Evolutionary conservation across 2,797 vertebrate genomes (phyloP).

Genomic region (Esox masquinongy): DNA sequence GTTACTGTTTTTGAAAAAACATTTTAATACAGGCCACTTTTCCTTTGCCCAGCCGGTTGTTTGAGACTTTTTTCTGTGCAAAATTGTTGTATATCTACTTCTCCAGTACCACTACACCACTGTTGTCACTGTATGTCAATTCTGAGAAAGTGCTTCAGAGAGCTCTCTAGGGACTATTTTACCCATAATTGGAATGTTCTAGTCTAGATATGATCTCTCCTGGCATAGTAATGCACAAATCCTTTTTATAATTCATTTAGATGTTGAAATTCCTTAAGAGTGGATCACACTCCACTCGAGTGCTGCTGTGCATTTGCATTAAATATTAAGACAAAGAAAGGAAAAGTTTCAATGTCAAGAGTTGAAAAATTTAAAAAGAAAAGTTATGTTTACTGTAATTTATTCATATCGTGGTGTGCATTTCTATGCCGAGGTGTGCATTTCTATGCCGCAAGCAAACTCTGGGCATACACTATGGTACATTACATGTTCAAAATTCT

Average conservation of each 20-base stretch:
- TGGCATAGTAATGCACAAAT: constrained; percentile 17
- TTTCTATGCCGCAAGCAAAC: not conserved
- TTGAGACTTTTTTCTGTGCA: no score
- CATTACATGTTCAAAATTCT: no score
- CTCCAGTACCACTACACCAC: no score
- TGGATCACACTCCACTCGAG: not conserved
- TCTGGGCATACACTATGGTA: not conserved
- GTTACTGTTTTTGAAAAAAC: no score
- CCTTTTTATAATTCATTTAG: constrained; percentile 20
- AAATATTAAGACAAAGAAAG: constrained; percentile 5
- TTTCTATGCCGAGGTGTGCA: not conserved
- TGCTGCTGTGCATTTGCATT: constrained; percentile 11
- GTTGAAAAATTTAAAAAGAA: not conserved
- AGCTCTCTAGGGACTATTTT: constrained; percentile 16
- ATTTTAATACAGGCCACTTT: no score
- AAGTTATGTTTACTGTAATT: constrained; percentile 1
- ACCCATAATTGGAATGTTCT: constrained; percentile 13
- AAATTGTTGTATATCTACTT: no score
- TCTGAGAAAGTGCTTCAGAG: constrained; percentile 11
- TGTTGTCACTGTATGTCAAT: not conserved
- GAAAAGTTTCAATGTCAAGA: constrained; percentile 4
- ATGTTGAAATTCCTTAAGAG: constrained; percentile 9
- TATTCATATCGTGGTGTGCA: not conserved
- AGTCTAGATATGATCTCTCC: constrained; percentile 24
- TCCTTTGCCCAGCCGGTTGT: no score